Evolutionary conservation across 2,797 vertebrate species (phyloP).

Genomic region (Sebastes itinus): DNA sequence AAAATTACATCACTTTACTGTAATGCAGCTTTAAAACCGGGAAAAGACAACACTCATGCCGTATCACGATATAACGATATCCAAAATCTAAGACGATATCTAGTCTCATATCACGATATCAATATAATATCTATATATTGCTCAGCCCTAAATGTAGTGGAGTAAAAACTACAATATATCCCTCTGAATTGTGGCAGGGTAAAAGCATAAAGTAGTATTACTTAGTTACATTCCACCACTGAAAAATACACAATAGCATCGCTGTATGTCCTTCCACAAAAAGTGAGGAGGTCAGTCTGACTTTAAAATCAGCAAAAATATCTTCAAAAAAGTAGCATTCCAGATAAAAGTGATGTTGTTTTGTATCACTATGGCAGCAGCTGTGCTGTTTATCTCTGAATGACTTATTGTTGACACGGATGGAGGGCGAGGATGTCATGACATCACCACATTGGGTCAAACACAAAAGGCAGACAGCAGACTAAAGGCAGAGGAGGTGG

Average conservation of each 20-base stretch:
- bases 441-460: constrained; percentile 16
- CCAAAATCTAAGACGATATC: too few species aligned
- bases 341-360: not conserved
- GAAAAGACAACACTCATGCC: too few species aligned
- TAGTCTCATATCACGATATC: not conserved
- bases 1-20: too few species aligned
- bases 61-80: too few species aligned
- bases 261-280: not conserved
- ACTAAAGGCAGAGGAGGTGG: constrained; percentile 5
- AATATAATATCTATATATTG: too few species aligned
- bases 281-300: not conserved
- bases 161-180: not conserved
- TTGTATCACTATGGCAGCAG: not conserved
- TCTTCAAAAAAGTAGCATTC: not conserved
- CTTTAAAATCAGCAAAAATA: not conserved
- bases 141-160: not conserved
- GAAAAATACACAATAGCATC: not conserved
- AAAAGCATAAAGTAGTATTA: not conserved
- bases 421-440: not conserved
- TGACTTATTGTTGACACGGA: not conserved
- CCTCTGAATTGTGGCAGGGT: not conserved
- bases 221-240: not conserved
- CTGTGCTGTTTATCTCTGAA: not conserved
- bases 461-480: not conserved
- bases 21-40: too few species aligned